Evolutionary conservation across 2,113 vertebrate genomes (phyloP).

Genomic region (Microtus richardsoni): DNA sequence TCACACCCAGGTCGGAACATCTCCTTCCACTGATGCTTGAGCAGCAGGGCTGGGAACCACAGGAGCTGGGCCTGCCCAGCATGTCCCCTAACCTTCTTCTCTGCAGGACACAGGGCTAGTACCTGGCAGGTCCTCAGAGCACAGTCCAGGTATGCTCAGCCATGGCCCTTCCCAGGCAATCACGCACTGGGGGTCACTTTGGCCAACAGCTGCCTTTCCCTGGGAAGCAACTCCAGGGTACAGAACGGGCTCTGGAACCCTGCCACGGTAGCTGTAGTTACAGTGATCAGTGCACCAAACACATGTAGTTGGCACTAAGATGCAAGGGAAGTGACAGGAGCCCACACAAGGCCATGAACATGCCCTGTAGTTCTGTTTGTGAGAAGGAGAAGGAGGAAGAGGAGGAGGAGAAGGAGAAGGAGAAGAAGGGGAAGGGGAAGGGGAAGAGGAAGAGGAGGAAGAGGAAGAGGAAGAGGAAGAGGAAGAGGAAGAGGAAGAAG

Average conservation of each 20-base stretch:
- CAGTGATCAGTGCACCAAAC: not conserved
- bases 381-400: rapidly evolving
- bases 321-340: not conserved
- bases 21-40: not conserved
- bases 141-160: not conserved
- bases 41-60: not conserved
- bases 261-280: too few species aligned
- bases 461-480: rapidly evolving
- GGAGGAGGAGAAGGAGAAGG: rapidly evolving
- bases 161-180: not conserved
- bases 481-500: rapidly evolving
- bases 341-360: not conserved
- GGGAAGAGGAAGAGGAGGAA: rapidly evolving
- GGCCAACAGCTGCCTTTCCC: not conserved
- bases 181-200: not conserved
- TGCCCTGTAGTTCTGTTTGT: not conserved
- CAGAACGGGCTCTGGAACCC: not conserved
- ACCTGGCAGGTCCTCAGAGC: not conserved
- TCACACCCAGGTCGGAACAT: not conserved
- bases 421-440: too few species aligned
- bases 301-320: not conserved
- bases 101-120: not conserved
- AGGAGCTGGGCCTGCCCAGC: too few species aligned
- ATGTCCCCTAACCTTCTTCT: not conserved
- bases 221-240: not conserved